phyloP scores from a whole-genome alignment of 2,797 vertebrate species.

The Tenualosa thibaudeaui region DNA sequence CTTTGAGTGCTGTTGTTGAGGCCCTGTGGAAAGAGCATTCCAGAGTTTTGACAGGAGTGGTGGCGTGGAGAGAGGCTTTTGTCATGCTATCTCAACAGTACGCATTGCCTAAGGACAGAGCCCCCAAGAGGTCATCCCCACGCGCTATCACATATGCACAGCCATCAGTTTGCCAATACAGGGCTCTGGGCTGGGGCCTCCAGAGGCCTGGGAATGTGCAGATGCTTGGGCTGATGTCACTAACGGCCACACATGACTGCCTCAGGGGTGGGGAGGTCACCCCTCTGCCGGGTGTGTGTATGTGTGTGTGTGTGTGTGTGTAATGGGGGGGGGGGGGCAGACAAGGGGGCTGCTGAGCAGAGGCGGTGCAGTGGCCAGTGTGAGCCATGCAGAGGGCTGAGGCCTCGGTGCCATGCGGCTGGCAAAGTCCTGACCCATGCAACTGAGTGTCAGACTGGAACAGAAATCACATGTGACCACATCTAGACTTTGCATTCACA shows the following conservation, averaged over 20 bases:
- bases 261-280: slow-evolving; percentile 39
- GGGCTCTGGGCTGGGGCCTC: slow-evolving; percentile 27
- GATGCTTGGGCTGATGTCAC: slow-evolving; percentile 47
- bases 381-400: slow-evolving; percentile 4
- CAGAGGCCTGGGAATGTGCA: slow-evolving; percentile 32
- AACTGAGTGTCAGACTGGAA: not conserved
- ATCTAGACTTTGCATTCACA: not conserved
- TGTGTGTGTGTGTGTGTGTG: no score
- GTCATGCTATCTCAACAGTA: slow-evolving; percentile 36
- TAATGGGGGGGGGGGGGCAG: slow-evolving; percentile 20
- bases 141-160: slow-evolving; percentile 44
- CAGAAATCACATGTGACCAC: not conserved
- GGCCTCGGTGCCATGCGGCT: not conserved
- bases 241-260: slow-evolving; percentile 44
- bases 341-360: not conserved
- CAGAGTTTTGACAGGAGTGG: slow-evolving; percentile 14
- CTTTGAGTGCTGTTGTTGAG: not conserved
- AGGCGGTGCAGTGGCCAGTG: not conserved
- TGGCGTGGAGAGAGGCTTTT: slow-evolving; percentile 23
- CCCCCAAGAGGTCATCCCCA: slow-evolving; percentile 41
- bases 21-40: slow-evolving; percentile 31
- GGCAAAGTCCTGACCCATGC: not conserved
- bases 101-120: slow-evolving; percentile 30
- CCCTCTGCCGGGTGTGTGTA: not conserved
- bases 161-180: slow-evolving; percentile 39